phyloP scores from a whole-genome alignment of 2,888 invertebrate genomes.

The Fragum whitleyi region DNA sequence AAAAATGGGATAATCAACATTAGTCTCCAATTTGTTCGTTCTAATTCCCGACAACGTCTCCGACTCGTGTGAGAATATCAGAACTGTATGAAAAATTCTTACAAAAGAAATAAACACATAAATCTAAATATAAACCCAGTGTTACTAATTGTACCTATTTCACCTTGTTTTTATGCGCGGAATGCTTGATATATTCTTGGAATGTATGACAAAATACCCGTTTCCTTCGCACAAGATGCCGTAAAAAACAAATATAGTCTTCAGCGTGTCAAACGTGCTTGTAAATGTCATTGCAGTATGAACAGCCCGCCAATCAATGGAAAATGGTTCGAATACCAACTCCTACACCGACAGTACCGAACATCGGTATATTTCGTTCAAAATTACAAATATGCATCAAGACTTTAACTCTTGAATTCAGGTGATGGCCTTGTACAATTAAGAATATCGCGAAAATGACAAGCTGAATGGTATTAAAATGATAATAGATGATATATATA shows the following conservation, averaged over 20 bases:
- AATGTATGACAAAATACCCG: constrained; percentile 5
- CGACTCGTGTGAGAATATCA: too few species aligned
- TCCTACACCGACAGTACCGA: background rate
- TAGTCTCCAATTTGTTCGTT: too few species aligned
- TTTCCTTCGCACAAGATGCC: constrained; percentile 2
- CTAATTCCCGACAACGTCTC: too few species aligned
- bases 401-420: too few species aligned
- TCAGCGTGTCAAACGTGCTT: background rate
- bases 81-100: background rate
- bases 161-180: constrained; percentile 17
- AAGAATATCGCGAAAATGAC: too few species aligned
- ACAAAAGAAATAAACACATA: constrained; percentile 2
- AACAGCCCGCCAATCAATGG: background rate
- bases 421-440: too few species aligned
- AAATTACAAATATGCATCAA: too few species aligned
- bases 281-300: constrained; percentile 11
- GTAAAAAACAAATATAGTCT: constrained; percentile 1
- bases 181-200: constrained; percentile 7
- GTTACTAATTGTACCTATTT: constrained; percentile 11
- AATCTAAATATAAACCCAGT: constrained; percentile 12
- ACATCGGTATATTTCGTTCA: too few species aligned
- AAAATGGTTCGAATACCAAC: constrained; percentile 5
- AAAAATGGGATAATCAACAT: too few species aligned
- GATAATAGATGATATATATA: too few species aligned
- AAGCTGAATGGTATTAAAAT: too few species aligned